Percentiles rank a stretch among this genome's conserved stretches.
These are phyloP conservation scores for Dryoscopus gambensis DNA, from an alignment of 2,113 vertebrate species.

Conservation along the genomic window DNA sequence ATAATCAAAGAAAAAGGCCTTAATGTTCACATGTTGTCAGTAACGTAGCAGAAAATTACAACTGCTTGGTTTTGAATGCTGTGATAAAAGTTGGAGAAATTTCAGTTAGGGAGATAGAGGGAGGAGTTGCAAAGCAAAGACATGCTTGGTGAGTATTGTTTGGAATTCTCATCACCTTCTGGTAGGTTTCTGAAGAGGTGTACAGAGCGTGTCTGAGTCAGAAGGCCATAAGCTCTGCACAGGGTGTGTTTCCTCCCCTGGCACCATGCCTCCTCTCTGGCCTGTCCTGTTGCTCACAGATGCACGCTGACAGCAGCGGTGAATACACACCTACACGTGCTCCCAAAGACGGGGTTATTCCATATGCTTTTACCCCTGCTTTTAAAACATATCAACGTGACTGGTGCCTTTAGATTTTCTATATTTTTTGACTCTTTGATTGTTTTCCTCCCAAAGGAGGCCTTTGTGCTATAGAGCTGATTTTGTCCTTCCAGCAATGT, in stretches of 20 bases:
- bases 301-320: background rate
- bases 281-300: background rate
- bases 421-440: background rate
- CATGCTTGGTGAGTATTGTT: background rate
- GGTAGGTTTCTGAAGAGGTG: background rate
- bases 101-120: background rate
- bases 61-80: background rate
- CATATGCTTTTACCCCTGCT: background rate
- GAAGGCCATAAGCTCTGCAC: background rate
- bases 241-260: background rate
- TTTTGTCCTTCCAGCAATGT: slow-evolving; percentile 23
- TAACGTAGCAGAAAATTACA: background rate
- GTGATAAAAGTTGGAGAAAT: background rate
- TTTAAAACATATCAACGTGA: background rate
- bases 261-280: background rate
- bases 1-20: slow-evolving; percentile 9
- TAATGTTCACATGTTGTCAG: background rate
- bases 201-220: background rate
- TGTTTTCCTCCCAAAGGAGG: background rate
- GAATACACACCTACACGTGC: background rate
- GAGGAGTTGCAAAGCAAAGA: background rate
- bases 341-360: background rate
- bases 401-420: background rate
- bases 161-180: background rate
- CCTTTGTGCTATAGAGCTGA: background rate